Evolutionary conservation across 2,888 invertebrate genomes (phyloP), one percentile per base, ranked within the genome.

Genomic region (Torymus auratus): DNA sequence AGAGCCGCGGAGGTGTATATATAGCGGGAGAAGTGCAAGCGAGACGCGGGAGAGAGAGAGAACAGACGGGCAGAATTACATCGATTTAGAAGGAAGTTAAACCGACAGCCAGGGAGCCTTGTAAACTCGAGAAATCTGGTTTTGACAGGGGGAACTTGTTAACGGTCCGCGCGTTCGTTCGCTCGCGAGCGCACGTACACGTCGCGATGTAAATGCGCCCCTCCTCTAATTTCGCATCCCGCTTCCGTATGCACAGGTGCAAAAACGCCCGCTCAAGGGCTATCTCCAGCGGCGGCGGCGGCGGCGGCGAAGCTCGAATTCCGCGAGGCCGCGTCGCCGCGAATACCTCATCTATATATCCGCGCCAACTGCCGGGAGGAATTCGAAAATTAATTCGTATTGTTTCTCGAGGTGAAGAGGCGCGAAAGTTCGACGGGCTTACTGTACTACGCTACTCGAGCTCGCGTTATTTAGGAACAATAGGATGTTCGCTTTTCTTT

Each of bases 91-190:
- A 73, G 78, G 83, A 77, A 81, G 77, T 72, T 73, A 71, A 65
- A 60, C 71, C 75, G 71, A 72, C 80, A 77, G 77, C 64, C 55
- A 69, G 50, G 73, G 61, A 74, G 56, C 82, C 78, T 75, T 79
- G 82, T 69, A 76, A 82, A 82, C 82, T 79, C 79, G 79, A 79
- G 82, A 76, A 82, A 82, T 82, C 82, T 82, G 82, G 68, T 79
- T 78, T 79, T 79, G 82, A 82, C 79, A 82, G 78, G 78, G 55
- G 72, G 68, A 79, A 79, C 79, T 82, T 76, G 76, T 72, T 79
- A 72, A 41, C 77, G 75, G 64, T 14, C 53, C 28, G 50, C 28
- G 62, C 17, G 41, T 7, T 28, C 28, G n/a, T n/a, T n/a, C 20
- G 20, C 20, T 28, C 28, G 50, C 28, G 62, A 17, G 28, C 41